A percentile compares a stretch with the other conserved stretches of the same genome.
These are phyloP conservation scores for Hycleus cichorii DNA, from an alignment of 1,140 invertebrate genomes.

Conservation along the genomic window DNA sequence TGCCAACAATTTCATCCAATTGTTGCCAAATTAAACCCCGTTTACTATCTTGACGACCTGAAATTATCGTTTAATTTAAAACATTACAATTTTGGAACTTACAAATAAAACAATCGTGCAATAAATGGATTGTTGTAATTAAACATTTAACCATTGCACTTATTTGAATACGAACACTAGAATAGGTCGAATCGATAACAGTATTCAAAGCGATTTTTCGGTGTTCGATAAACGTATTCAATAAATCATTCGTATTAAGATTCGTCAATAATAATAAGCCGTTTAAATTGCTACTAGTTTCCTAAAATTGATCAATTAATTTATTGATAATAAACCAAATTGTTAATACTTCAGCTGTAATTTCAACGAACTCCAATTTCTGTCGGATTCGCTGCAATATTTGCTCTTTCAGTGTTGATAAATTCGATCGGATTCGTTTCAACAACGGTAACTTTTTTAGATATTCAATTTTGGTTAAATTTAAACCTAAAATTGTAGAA, in stretches of 20 bases:
- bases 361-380: slow-evolving; percentile 36
- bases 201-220: slow-evolving; percentile 45
- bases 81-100: slow-evolving; percentile 28
- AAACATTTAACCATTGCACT: slow-evolving; percentile 47
- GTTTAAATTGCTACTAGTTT: slow-evolving; percentile 36
- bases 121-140: slow-evolving; percentile 44
- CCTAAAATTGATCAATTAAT: slow-evolving; percentile 20
- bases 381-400: slow-evolving; percentile 37
- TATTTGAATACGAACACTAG: slow-evolving; percentile 46
- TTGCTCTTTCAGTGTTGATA: slow-evolving; percentile 27
- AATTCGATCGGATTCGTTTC: slow-evolving; percentile 28
- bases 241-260: slow-evolving; percentile 38
- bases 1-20: slow-evolving; percentile 41
- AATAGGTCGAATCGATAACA: slow-evolving; percentile 44
- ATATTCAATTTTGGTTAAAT: slow-evolving; percentile 29
- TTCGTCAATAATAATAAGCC: slow-evolving; percentile 37
- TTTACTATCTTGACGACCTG: slow-evolving; percentile 38
- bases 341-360: slow-evolving; percentile 28
- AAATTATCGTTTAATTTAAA: slow-evolving; percentile 15
- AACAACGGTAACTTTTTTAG: slow-evolving; percentile 32
- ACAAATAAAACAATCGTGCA: slow-evolving; percentile 51
- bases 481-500: slow-evolving; percentile 25
- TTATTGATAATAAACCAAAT: no score
- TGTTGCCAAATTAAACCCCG: slow-evolving; percentile 42
- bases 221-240: slow-evolving; percentile 46